phyloP scores from a whole-genome alignment of 2,888 invertebrate genomes.

The Odontocerum albicorne region DNA sequence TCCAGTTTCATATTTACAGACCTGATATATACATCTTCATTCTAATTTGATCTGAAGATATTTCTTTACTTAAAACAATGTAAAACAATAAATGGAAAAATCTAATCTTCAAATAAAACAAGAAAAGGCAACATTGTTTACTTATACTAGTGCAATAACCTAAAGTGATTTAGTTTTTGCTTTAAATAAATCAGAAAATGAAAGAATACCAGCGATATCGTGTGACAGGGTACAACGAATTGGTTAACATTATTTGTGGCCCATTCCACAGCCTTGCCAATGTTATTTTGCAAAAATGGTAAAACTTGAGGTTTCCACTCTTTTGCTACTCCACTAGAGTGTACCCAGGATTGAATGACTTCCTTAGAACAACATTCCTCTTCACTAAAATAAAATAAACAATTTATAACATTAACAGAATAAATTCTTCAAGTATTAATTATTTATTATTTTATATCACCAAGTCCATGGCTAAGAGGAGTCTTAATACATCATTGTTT shows the following conservation, averaged over 20 bases:
- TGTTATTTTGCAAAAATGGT: slow-evolving; percentile 44
- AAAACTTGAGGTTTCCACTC: slow-evolving; percentile 10
- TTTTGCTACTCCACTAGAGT: slow-evolving; percentile 28
- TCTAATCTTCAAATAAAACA: too few relatives aligned
- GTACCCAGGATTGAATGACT: slow-evolving; percentile 30
- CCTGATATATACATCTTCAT: too few relatives aligned
- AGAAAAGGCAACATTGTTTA: too few relatives aligned
- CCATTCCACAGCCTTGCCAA: slow-evolving; percentile 47
- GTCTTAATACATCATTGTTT: too few relatives aligned
- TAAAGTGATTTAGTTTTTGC: background rate
- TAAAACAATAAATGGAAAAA: too few relatives aligned
- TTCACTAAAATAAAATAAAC: slow-evolving; percentile 53
- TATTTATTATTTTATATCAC: too few relatives aligned
- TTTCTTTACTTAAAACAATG: too few relatives aligned
- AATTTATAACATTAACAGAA: slow-evolving; percentile 1
- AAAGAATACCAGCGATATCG: slow-evolving; percentile 31
- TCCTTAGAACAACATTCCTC: slow-evolving; percentile 54
- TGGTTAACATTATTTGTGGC: slow-evolving; percentile 45
- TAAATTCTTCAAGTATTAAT: too few relatives aligned
- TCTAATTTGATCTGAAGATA: too few relatives aligned
- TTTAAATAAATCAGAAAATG: too few relatives aligned
- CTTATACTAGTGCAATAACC: background rate
- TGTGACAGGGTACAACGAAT: slow-evolving; percentile 37
- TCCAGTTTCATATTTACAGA: too few relatives aligned
- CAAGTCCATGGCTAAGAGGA: too few relatives aligned